Evolutionary conservation across 2,797 vertebrate species (phyloP).

Genomic region (Chrysocyon brachyurus): DNA sequence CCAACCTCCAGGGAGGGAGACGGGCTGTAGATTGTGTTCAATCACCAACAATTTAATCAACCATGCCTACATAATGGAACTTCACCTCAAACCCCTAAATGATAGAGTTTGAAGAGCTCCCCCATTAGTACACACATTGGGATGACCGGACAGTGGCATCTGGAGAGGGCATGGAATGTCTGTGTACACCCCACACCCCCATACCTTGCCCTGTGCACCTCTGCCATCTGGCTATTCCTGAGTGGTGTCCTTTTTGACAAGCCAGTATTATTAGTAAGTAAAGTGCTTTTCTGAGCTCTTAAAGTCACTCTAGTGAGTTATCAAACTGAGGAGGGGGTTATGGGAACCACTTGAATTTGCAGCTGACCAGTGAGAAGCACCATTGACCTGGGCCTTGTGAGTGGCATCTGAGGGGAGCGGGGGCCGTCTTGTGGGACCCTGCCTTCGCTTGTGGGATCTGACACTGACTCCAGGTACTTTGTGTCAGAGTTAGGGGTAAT

Average conservation of each 20-base stretch:
- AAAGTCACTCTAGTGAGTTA: background rate
- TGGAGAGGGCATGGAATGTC: background rate
- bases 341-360: background rate
- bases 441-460: background rate
- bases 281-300: background rate
- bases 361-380: background rate
- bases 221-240: background rate
- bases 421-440: background rate
- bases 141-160: background rate
- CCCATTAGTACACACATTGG: accelerated
- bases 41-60: background rate
- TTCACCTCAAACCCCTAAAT: background rate
- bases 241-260: background rate
- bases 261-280: background rate
- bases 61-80: background rate
- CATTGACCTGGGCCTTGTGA: background rate
- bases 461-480: background rate
- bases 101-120: background rate
- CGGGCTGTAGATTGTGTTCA: background rate
- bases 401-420: background rate
- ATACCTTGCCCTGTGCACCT: background rate
- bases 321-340: too few species aligned
- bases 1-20: background rate
- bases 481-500: background rate
- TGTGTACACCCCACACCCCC: background rate